Conservation (phyloP, 2,797 vertebrate species). For the Gymnocypris eckloni region DNA sequence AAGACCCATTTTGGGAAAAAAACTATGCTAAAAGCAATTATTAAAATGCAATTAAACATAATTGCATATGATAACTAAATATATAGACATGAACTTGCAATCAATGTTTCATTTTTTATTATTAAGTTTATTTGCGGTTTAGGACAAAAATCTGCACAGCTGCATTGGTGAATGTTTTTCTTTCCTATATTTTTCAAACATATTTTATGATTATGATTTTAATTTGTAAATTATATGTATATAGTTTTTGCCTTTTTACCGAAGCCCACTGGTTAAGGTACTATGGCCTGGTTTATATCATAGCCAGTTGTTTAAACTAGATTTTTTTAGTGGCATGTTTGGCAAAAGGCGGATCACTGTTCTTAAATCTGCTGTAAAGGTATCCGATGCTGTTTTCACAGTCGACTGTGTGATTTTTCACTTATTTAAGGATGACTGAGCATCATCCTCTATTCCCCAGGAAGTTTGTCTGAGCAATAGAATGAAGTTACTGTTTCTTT, state of each 20-base stretch:
- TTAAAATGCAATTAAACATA: background rate
- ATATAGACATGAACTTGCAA: background rate
- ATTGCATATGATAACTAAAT: background rate
- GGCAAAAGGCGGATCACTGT: background rate
- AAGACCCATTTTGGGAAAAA: background rate
- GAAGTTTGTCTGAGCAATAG: constrained; percentile 36
- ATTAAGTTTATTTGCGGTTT: background rate
- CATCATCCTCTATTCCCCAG: constrained; percentile 51
- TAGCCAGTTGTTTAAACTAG: background rate
- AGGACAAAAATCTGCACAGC: background rate
- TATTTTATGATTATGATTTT: no score
- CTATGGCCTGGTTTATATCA: background rate
- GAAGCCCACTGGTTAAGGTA: background rate
- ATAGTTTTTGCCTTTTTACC: no score
- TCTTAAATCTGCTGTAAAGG: background rate
- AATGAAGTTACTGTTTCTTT: constrained; percentile 38
- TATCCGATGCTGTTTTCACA: background rate
- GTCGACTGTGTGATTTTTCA: constrained; percentile 17
- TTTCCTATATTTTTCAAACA: background rate
- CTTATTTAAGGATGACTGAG: constrained; percentile 52
- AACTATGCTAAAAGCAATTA: background rate
- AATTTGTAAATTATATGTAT: no score
- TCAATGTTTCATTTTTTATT: background rate
- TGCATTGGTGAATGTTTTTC: background rate
- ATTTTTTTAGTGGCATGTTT: background rate